These are phyloP conservation scores for Pemphredon lugubris DNA, from an alignment of 2,888 invertebrate species.

Conservation along the genomic window DNA sequence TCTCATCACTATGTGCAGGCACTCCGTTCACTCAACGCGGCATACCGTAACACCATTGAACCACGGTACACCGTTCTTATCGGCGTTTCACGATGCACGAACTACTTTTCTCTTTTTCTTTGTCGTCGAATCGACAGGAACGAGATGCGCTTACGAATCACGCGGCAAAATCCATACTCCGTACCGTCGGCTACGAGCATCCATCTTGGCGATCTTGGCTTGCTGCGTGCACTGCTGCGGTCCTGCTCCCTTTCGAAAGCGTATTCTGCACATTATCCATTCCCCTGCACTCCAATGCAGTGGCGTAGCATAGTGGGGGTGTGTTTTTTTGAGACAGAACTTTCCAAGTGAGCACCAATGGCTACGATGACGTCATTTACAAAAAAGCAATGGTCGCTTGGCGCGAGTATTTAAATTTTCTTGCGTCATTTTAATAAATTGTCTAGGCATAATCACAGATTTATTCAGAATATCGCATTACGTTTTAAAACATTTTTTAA, in stretches of 20 bases:
- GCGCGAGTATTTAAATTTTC: too few relatives aligned
- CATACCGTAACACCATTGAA: conserved; percentile 43
- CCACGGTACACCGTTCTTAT: conserved; percentile 18
- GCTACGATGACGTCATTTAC: not conserved
- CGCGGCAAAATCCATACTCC: conserved; percentile 73
- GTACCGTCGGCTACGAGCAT: conserved; percentile 64
- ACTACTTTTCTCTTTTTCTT: conserved; percentile 8
- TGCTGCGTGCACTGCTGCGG: conserved; percentile 59
- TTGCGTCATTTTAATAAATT: too few relatives aligned
- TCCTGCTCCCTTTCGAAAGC: conserved; percentile 58
- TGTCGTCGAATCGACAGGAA: not conserved
- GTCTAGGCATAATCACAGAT: too few relatives aligned
- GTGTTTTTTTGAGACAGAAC: conserved; percentile 14
- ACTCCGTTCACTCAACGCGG: conserved; percentile 47
- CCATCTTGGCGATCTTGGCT: conserved; percentile 75
- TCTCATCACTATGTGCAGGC: conserved; percentile 68
- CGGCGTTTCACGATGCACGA: conserved; percentile 18
- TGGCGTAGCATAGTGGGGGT: conserved; percentile 48
- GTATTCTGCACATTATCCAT: conserved; percentile 61
- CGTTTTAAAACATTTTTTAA: too few relatives aligned
- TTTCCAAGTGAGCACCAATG: conserved; percentile 29
- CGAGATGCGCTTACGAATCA: conserved; percentile 61
- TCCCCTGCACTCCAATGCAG: conserved; percentile 50
- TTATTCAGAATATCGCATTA: too few relatives aligned
- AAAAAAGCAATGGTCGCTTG: too few relatives aligned